Evolutionary conservation across 2,797 vertebrate species (phyloP).

Genomic region (Euthynnus affinis): DNA sequence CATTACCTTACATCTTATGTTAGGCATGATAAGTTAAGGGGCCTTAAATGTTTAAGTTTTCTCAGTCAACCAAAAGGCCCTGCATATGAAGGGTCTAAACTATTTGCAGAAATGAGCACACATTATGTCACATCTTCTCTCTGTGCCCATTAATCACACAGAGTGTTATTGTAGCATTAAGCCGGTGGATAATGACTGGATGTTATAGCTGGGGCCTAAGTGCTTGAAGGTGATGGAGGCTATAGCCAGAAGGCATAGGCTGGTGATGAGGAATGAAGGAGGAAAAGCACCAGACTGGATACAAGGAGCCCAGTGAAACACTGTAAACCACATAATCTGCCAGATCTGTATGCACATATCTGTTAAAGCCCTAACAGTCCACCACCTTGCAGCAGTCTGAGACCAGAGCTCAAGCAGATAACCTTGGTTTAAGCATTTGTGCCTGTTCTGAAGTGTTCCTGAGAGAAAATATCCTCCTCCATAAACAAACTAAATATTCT

Average conservation of each 20-base stretch:
- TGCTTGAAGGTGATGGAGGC: constrained; percentile 32
- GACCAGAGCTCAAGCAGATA: background rate
- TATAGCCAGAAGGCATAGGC: constrained; percentile 12
- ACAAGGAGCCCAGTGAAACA: background rate
- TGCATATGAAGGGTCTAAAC: constrained; percentile 24
- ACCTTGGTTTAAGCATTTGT: background rate
- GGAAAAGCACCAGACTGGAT: constrained; percentile 4
- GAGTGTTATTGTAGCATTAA: constrained; percentile 59
- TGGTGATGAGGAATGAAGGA: constrained; percentile 16
- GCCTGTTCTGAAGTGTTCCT: background rate
- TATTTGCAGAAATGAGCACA: constrained; percentile 53
- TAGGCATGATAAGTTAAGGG: constrained; percentile 22
- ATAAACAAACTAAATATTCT: no score
- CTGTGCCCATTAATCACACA: constrained; percentile 60
- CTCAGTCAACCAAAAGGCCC: constrained; percentile 30
- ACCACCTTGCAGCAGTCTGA: background rate
- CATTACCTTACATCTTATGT: constrained; percentile 21
- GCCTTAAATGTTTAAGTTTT: constrained; percentile 58
- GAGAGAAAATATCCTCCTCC: background rate
- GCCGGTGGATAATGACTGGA: constrained; percentile 49
- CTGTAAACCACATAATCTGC: background rate
- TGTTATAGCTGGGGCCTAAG: constrained; percentile 38
- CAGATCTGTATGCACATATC: constrained; percentile 2
- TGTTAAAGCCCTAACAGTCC: background rate
- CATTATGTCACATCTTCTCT: constrained; percentile 48